Evolutionary conservation across 2,797 vertebrate species (phyloP).

Genomic region (Anas capensis): DNA sequence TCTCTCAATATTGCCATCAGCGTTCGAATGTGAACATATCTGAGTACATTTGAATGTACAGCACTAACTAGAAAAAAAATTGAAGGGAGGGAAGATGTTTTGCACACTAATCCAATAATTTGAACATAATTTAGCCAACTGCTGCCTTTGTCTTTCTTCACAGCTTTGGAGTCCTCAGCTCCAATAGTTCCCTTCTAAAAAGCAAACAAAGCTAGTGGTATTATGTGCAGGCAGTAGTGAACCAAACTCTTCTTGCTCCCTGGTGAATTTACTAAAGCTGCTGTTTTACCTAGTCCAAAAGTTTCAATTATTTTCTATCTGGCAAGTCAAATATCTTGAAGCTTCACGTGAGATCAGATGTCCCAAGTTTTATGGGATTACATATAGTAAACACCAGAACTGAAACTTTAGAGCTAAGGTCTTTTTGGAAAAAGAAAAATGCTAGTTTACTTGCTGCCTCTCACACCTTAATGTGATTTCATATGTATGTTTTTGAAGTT

Average conservation of each 20-base stretch:
- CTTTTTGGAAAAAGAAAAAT: slow-evolving; percentile 65
- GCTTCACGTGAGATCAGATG: slow-evolving; percentile 32
- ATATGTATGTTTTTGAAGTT: slow-evolving; percentile 79
- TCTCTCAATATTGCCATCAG: slow-evolving; percentile 58
- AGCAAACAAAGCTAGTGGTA: slow-evolving; percentile 54
- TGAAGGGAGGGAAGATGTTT: slow-evolving; percentile 11
- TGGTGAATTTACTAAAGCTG: slow-evolving; percentile 75
- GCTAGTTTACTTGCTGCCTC: slow-evolving; percentile 81
- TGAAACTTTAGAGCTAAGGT: slow-evolving; percentile 74
- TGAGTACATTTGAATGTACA: slow-evolving; percentile 64
- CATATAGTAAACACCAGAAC: slow-evolving; percentile 59
- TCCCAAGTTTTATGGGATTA: slow-evolving; percentile 38
- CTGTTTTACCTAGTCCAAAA: slow-evolving; percentile 77
- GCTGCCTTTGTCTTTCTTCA: slow-evolving; percentile 73
- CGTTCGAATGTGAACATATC: slow-evolving; percentile 60
- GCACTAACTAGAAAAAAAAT: slow-evolving; percentile 30
- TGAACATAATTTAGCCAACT: slow-evolving; percentile 57
- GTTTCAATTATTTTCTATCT: slow-evolving; percentile 73
- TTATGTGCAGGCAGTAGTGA: slow-evolving; percentile 70
- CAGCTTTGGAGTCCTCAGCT: slow-evolving; percentile 71
- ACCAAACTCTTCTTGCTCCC: slow-evolving; percentile 62
- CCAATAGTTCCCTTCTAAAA: slow-evolving; percentile 63
- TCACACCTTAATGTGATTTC: slow-evolving; percentile 83
- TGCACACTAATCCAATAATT: slow-evolving; percentile 64
- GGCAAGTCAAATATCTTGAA: slow-evolving; percentile 55